A percentile compares a stretch with the other conserved stretches of the same genome.
These are phyloP conservation scores for Tangara arthus DNA, from an alignment of 2,797 vertebrate genomes.

Conservation along the genomic window DNA sequence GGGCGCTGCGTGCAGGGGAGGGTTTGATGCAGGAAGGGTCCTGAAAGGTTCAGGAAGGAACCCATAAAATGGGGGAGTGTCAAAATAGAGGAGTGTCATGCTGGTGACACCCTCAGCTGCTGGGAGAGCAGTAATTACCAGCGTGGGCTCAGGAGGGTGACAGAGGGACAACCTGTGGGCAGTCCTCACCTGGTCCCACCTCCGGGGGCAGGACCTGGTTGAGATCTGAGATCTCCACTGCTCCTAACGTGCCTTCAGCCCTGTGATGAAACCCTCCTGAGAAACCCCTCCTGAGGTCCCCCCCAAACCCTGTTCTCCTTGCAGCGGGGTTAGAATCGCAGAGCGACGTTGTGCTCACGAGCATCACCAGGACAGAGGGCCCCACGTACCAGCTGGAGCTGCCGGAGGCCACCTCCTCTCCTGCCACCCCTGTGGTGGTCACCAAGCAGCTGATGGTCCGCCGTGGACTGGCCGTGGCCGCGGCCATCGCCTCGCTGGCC, in stretches of 20 bases:
- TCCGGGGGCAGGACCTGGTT: accelerated
- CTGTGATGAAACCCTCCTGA: neutral
- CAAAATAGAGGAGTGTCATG: accelerated
- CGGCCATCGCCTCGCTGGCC: accelerated
- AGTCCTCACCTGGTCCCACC: neutral
- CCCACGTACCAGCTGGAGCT: neutral
- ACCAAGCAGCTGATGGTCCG: neutral
- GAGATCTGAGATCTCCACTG: too few species aligned
- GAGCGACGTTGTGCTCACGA: neutral
- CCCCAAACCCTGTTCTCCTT: accelerated
- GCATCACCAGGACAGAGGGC: neutral
- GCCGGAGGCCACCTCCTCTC: neutral
- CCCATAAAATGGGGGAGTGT: accelerated
- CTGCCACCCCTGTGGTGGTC: neutral
- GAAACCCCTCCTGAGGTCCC: neutral
- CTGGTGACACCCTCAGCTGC: neutral
- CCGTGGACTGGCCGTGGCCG: neutral
- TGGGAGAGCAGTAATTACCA: neutral
- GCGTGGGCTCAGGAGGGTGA: accelerated
- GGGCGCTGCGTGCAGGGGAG: accelerated
- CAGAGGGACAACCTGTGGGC: neutral
- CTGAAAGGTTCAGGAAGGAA: neutral
- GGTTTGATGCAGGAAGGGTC: neutral
- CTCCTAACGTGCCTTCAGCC: accelerated
- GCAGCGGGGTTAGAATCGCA: neutral